These are phyloP conservation scores for Digitonthophagus gazella DNA, from an alignment of 2,888 invertebrate species.

Conservation along the genomic window DNA sequence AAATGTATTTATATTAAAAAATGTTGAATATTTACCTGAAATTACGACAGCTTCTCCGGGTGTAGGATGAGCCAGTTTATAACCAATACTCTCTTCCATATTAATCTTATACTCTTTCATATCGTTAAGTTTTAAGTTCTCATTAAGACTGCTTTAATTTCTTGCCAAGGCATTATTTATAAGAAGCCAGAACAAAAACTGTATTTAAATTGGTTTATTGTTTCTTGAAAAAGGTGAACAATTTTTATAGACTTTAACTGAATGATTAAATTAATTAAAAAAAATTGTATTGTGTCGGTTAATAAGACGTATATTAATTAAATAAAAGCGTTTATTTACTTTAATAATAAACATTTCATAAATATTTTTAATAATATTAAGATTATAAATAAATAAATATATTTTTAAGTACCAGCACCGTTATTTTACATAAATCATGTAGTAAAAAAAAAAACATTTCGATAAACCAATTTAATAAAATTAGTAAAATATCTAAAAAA, in stretches of 20 bases:
- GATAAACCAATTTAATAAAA: neutral
- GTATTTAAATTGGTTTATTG: neutral
- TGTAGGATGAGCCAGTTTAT: slow-evolving; percentile 4
- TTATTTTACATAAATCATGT: slow-evolving; percentile 13
- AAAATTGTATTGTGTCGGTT: too few relatives aligned
- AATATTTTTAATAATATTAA: slow-evolving; percentile 8
- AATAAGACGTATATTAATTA: too few relatives aligned
- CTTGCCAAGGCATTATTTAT: too few relatives aligned
- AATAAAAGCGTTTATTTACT: neutral
- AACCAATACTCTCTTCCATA: neutral
- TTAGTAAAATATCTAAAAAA: neutral
- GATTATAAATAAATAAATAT: slow-evolving; percentile 8
- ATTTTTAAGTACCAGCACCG: slow-evolving; percentile 24
- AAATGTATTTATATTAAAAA: too few relatives aligned
- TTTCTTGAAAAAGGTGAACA: neutral
- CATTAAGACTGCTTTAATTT: neutral
- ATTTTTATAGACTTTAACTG: neutral
- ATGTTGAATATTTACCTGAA: slow-evolving; percentile 6
- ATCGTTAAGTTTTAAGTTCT: too few relatives aligned
- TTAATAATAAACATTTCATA: too few relatives aligned
- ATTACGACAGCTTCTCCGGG: slow-evolving; percentile 13
- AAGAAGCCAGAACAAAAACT: too few relatives aligned
- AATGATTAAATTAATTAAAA: neutral
- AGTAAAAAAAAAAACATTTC: slow-evolving; percentile 3
- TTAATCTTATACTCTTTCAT: neutral